These are phyloP conservation scores for Margaritifera margaritifera DNA, from an alignment of 2,888 invertebrate species.

Conservation along the genomic window DNA sequence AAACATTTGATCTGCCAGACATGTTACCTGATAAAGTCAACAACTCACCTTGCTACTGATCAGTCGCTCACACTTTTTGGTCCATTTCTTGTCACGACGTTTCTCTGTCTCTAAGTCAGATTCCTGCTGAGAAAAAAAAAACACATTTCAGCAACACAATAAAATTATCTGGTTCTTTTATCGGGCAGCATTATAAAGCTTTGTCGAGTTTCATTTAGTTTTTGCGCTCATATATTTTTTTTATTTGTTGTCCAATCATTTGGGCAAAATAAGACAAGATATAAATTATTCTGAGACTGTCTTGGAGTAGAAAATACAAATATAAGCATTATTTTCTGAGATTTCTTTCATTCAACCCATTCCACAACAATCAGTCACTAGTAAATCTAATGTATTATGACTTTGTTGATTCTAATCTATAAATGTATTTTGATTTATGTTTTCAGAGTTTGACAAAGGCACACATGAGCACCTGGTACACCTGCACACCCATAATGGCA, in stretches of 20 bases:
- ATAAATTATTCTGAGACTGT: too few relatives aligned
- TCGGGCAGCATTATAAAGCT: background rate
- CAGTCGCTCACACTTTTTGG: constrained; percentile 62
- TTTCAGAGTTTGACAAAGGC: background rate
- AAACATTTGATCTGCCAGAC: background rate
- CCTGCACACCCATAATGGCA: too few relatives aligned
- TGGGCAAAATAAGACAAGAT: too few relatives aligned
- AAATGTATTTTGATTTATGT: background rate
- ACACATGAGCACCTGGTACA: too few relatives aligned
- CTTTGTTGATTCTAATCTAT: background rate
- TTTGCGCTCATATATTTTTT: too few relatives aligned
- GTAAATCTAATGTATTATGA: background rate
- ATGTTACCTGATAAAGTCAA: background rate
- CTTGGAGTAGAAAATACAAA: too few relatives aligned
- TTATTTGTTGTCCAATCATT: too few relatives aligned
- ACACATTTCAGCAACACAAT: background rate
- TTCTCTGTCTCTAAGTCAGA: constrained; percentile 44
- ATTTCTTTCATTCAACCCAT: too few relatives aligned
- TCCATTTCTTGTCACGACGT: constrained; percentile 64
- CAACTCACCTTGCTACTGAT: constrained; percentile 55
- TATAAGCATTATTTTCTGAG: too few relatives aligned
- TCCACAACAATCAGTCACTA: too few relatives aligned
- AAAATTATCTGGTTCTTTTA: background rate
- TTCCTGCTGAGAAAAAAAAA: constrained; percentile 32
- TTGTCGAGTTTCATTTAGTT: too few relatives aligned